These are phyloP conservation scores for Anomalospiza imberbis DNA, from an alignment of 2,797 vertebrate species.

Conservation along the genomic window DNA sequence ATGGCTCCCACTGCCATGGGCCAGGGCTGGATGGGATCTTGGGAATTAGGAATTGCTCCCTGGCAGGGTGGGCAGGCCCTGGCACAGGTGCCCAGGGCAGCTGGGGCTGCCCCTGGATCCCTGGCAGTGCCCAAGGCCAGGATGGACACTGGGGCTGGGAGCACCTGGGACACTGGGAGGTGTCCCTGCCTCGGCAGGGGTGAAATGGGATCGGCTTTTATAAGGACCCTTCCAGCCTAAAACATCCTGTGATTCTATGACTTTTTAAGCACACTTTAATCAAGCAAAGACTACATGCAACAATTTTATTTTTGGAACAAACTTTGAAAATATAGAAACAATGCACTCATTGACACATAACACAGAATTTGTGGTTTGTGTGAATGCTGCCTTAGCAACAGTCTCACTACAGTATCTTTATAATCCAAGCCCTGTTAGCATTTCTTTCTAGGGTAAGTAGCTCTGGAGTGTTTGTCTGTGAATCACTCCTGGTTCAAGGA, in stretches of 20 bases:
- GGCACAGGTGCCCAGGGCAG: neutral
- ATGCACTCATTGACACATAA: neutral
- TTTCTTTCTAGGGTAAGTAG: neutral
- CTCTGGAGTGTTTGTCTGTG: neutral
- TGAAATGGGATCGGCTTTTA: neutral
- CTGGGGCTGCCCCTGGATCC: neutral
- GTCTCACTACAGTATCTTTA: neutral
- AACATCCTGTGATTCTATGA: neutral
- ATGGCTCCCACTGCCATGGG: neutral
- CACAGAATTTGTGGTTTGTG: neutral
- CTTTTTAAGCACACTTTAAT: neutral
- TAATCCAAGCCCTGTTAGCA: neutral
- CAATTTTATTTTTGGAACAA: neutral
- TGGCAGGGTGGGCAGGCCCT: fast-evolving
- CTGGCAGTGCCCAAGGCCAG: neutral
- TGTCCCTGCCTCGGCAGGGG: neutral
- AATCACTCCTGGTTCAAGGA: neutral
- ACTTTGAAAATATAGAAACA: neutral
- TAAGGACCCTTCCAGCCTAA: neutral
- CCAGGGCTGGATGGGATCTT: fast-evolving
- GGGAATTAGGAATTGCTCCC: neutral
- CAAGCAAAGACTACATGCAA: neutral
- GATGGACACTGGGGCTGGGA: fast-evolving
- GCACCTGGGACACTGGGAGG: fast-evolving
- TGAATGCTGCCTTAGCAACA: neutral